Evolutionary conservation across 1,140 invertebrate species (phyloP), one percentile per base, ranked within the genome.

Genomic region (Drosophila grimshawi): DNA sequence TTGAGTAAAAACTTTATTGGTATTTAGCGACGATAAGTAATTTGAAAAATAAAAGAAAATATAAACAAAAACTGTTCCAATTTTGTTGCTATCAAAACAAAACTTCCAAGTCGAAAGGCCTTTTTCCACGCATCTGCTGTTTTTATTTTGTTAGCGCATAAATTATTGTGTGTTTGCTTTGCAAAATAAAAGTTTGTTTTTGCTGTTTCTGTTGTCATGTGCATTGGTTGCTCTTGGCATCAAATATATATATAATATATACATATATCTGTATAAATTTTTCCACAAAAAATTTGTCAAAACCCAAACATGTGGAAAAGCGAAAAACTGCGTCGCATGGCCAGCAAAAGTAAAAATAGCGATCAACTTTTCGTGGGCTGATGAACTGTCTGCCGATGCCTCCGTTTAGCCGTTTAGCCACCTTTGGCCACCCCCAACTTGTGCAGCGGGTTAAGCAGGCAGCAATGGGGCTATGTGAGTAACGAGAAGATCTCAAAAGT

Each of bases 271-370:
- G 19, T 29, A 57, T n/a, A n/a, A 1, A 43, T n/a, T 43, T 78
- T 81, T 81, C 37, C 78, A 78, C 76, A 76, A 77, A 70, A 69
- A 82, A 64, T 53, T 65, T 59, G 46, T 51, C 27, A 60, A 63
- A 55, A 60, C 46, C 64, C 30, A 78, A 76, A 82, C 81, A 82
- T 55, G 68, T 78, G 69, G 57, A 88, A 82, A 74, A 45, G 27
- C 43, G 11, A 48, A 67, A 81, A 78, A 60, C 60, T 79, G 65
- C 79, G 83, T 51, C 61, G 76, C 76, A 33, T 72, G 46, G 80
- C 61, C 48, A 63, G 53, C 46, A 49, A 60, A 55, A 62, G 61
- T 65, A 76, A 71, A 78, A 76, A 69, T 80, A 77, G 75, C 74
- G 43, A 68, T 6, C 19, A 33, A 37, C 35, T 48, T 65, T 33